A percentile compares a stretch with the other conserved stretches of the same genome.
phyloP scores from a whole-genome alignment of 1,140 invertebrate species.

The Chironomus striatipennis region DNA sequence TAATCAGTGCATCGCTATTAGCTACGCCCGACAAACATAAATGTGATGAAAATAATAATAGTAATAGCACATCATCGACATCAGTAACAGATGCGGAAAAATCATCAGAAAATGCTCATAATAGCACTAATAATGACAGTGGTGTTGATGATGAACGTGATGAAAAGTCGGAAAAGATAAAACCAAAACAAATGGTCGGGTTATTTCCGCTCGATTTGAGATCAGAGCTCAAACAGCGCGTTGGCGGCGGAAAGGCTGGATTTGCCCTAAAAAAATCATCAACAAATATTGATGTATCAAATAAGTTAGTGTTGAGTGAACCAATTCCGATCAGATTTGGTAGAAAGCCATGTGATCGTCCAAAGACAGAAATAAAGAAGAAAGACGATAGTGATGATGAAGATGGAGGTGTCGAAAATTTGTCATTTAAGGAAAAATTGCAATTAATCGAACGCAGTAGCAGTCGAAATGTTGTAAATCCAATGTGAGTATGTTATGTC shows the following conservation, averaged over 20 bases:
- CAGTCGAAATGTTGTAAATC: background rate
- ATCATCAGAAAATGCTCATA: background rate
- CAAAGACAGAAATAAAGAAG: background rate
- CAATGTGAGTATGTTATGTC: background rate
- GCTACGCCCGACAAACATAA: background rate
- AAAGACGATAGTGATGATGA: background rate
- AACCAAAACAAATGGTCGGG: slow-evolving; percentile 9
- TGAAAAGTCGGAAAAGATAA: background rate
- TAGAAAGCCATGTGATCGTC: background rate
- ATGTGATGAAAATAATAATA: slow-evolving; percentile 20
- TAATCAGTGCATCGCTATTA: slow-evolving; percentile 18
- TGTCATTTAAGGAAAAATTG: slow-evolving; percentile 10
- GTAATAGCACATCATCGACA: background rate
- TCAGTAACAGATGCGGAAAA: background rate
- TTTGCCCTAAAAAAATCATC: slow-evolving; percentile 1
- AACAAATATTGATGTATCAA: background rate
- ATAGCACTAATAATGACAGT: background rate
- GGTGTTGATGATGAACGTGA: background rate
- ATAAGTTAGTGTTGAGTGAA: background rate
- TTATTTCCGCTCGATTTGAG: background rate
- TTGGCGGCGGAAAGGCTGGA: background rate
- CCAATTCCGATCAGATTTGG: background rate
- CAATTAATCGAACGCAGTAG: slow-evolving; percentile 2
- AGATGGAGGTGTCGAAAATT: slow-evolving; percentile 6
- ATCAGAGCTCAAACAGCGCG: background rate